Evolutionary conservation across 2,797 vertebrate species (phyloP).

Genomic region (Malurus splendens): DNA sequence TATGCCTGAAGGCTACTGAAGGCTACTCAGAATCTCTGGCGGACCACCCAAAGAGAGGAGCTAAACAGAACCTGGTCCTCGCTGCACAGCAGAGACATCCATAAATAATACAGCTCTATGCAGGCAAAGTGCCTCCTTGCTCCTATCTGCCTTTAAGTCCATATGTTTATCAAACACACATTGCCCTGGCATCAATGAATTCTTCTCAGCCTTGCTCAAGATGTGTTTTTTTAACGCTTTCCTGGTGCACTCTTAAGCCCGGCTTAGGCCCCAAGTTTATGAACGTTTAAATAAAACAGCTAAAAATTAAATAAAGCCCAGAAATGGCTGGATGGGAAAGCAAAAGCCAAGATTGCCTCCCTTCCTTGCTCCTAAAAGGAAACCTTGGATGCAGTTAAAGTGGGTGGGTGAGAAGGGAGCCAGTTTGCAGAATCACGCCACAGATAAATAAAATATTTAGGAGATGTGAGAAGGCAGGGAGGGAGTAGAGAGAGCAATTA

Average conservation of each 20-base stretch:
- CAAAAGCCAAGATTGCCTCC: not conserved
- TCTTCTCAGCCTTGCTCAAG: conserved; percentile 44
- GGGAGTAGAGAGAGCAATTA: not conserved
- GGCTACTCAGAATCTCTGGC: conserved; percentile 88
- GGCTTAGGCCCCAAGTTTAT: conserved; percentile 21
- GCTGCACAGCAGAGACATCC: conserved; percentile 52
- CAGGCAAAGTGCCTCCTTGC: conserved; percentile 36
- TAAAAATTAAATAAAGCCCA: conserved; percentile 53
- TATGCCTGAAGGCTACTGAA: conserved; percentile 89
- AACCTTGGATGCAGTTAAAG: not conserved
- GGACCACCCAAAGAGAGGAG: conserved; percentile 91
- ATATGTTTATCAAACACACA: conserved; percentile 60
- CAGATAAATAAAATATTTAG: conserved; percentile 16
- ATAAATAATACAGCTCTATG: conserved; percentile 61
- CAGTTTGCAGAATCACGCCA: not conserved
- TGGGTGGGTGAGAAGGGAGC: not conserved
- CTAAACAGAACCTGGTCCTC: conserved; percentile 65
- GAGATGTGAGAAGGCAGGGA: not conserved
- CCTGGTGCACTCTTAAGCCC: conserved; percentile 6
- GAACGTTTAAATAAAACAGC: conserved; percentile 34
- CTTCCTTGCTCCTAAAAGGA: not conserved
- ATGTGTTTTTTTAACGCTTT: conserved; percentile 42
- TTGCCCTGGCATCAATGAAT: conserved; percentile 53
- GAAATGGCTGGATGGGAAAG: conserved; percentile 34
- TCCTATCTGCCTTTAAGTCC: conserved; percentile 57